A percentile compares a stretch with the other conserved stretches of the same genome.
These are phyloP conservation scores for Halocaridina rubra DNA, from an alignment of 2,888 invertebrate genomes.

Conservation along the genomic window DNA sequence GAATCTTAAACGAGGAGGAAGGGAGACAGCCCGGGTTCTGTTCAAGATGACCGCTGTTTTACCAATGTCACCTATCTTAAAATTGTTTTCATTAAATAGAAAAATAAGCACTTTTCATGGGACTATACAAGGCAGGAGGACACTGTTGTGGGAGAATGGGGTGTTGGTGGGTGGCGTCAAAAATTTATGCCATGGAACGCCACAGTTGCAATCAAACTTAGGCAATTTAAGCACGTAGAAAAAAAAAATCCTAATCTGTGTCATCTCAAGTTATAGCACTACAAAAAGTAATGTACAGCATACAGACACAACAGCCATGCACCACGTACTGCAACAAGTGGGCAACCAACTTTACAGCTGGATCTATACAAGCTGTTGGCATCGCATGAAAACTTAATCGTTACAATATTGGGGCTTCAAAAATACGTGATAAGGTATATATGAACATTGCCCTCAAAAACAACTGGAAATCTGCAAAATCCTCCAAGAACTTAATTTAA, in stretches of 20 bases:
- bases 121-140: constrained; percentile 57
- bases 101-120: constrained; percentile 58
- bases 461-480: too few relatives aligned
- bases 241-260: neutral
- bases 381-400: too few relatives aligned
- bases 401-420: too few relatives aligned
- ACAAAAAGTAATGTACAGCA: too few relatives aligned
- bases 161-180: neutral
- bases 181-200: constrained; percentile 31
- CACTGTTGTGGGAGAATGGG: constrained; percentile 28
- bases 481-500: too few relatives aligned
- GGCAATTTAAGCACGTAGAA: neutral
- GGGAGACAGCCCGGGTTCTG: constrained; percentile 44
- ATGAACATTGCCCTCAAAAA: too few relatives aligned
- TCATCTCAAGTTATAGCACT: neutral
- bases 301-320: too few relatives aligned
- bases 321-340: too few relatives aligned
- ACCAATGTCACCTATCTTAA: constrained; percentile 24
- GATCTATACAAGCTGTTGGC: too few relatives aligned
- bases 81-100: constrained; percentile 52
- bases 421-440: too few relatives aligned
- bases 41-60: constrained; percentile 18
- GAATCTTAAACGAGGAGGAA: neutral
- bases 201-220: too few relatives aligned
- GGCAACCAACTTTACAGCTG: too few relatives aligned